Evolutionary conservation across 2,797 vertebrate genomes (phyloP).

Genomic region (Pogoniulus pusillus): DNA sequence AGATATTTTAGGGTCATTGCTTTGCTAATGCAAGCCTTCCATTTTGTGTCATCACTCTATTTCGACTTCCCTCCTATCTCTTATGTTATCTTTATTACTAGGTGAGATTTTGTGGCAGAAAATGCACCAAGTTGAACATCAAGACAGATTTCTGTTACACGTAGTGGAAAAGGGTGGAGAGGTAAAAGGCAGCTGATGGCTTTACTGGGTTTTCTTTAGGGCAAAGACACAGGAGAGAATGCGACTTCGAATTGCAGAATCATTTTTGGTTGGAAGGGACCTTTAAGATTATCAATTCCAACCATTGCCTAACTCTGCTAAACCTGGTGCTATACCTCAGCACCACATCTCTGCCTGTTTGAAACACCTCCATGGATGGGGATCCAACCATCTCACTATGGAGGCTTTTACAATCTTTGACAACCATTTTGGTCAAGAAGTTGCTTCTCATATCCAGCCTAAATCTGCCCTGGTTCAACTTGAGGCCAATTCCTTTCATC

Average conservation of each 20-base stretch:
- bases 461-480: no score
- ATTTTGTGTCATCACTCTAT: background rate
- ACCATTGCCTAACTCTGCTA: no score
- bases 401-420: no score
- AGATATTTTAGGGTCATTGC: conserved; percentile 34
- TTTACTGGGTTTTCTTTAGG: background rate
- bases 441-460: no score
- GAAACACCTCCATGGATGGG: no score
- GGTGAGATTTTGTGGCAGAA: background rate
- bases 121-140: background rate
- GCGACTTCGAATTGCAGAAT: background rate
- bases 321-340: no score
- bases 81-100: conserved; percentile 7
- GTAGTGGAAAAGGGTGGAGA: background rate
- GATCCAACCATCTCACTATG: no score
- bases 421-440: no score
- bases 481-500: no score
- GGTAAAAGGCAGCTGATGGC: background rate
- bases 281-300: no score
- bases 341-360: no score
- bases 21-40: background rate
- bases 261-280: no score
- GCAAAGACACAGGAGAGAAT: background rate
- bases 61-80: background rate
- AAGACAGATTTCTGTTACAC: background rate